Evolutionary conservation across 2,113 vertebrate genomes (phyloP).

Genomic region (Edolisoma coerulescens): DNA sequence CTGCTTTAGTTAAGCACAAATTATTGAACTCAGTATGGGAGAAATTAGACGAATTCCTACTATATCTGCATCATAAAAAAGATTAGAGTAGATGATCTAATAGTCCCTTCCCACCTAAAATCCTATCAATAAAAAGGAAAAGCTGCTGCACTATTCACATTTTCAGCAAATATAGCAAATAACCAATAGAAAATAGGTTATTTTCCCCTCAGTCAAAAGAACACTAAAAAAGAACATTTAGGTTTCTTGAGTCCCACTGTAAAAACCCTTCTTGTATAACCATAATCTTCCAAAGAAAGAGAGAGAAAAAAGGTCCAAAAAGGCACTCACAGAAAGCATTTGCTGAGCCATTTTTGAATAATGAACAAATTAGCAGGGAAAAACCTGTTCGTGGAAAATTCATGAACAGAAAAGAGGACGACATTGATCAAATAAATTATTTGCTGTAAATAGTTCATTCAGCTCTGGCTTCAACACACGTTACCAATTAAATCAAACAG

Average conservation of each 20-base stretch:
- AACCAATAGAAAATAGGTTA: neutral
- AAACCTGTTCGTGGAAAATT: neutral
- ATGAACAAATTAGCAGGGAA: neutral
- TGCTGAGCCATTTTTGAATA: neutral
- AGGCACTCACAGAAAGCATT: neutral
- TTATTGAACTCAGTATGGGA: constrained; percentile 38
- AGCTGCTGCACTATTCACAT: neutral
- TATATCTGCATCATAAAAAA: constrained; percentile 41
- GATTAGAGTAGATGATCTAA: constrained; percentile 46
- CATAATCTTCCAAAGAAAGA: neutral
- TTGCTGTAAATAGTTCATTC: constrained; percentile 9
- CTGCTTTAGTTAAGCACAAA: constrained; percentile 51
- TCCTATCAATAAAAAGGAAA: constrained; percentile 3
- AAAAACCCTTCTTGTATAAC: neutral
- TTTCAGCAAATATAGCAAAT: constrained; percentile 28
- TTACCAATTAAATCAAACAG: constrained; percentile 35
- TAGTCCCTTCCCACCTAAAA: constrained; percentile 14
- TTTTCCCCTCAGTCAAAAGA: neutral
- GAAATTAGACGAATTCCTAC: constrained; percentile 37
- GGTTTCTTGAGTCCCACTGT: neutral
- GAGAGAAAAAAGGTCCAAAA: neutral
- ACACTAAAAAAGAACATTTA: neutral
- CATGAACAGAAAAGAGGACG: neutral
- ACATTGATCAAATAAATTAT: constrained; percentile 38
- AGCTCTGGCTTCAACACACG: neutral